Conservation (phyloP, 2,113 vertebrate species). For the Columba janthina region DNA sequence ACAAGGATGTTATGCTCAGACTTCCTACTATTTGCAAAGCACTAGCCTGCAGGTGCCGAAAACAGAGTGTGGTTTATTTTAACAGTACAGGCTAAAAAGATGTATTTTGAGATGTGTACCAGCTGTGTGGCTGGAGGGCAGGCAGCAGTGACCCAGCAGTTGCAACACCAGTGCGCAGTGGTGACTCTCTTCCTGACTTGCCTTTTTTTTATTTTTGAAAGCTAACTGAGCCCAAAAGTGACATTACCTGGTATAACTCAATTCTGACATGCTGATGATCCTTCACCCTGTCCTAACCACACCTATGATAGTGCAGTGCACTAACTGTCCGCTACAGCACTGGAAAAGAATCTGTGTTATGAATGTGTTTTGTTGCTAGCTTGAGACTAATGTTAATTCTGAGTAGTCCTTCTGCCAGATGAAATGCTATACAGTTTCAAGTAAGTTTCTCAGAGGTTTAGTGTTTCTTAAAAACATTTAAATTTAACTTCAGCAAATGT, state of each 20-base stretch:
- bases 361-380: not conserved
- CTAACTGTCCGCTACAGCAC: not conserved
- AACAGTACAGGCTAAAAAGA: not conserved
- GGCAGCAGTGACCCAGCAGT: not conserved
- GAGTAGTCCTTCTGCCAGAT: not conserved
- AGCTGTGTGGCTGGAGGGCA: not conserved
- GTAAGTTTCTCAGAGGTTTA: not conserved
- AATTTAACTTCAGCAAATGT: not conserved
- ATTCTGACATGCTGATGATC: not conserved
- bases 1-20: not conserved
- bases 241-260: not conserved
- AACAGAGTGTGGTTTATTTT: not conserved
- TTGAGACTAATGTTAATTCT: not conserved
- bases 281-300: not conserved
- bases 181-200: not conserved
- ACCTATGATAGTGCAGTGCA: rapidly evolving
- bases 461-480: not conserved
- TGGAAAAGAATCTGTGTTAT: not conserved
- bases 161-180: rapidly evolving
- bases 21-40: not conserved
- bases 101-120: not conserved
- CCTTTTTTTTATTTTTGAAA: not conserved
- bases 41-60: not conserved
- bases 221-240: not conserved
- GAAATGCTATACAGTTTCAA: not conserved